phyloP scores from a whole-genome alignment of 2,888 invertebrate genomes.

The Heliconius ismenius region DNA sequence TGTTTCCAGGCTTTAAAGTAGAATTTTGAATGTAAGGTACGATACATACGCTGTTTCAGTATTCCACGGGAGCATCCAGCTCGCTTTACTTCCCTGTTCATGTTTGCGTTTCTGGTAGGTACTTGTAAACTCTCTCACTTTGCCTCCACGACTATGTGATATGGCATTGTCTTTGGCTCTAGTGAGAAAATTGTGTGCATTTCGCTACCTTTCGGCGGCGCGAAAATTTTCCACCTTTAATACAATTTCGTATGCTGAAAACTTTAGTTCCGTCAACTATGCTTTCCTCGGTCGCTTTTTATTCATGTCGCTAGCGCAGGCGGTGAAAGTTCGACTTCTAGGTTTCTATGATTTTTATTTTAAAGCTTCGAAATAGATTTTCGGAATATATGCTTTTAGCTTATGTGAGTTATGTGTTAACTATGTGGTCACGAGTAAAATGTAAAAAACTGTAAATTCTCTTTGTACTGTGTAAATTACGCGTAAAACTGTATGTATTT shows the following conservation, averaged over 20 bases:
- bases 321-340: constrained; percentile 24
- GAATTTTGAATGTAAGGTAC: constrained; percentile 4
- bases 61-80: constrained; percentile 47
- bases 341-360: constrained; percentile 25
- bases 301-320: constrained; percentile 27
- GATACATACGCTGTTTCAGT: constrained; percentile 46
- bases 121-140: constrained; percentile 75
- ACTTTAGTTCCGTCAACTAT: constrained; percentile 37
- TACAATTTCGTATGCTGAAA: constrained; percentile 41
- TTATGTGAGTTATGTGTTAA: neutral
- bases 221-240: constrained; percentile 38
- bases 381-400: neutral
- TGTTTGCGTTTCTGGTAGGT: constrained; percentile 75
- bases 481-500: neutral
- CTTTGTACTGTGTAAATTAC: neutral
- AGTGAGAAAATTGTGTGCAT: constrained; percentile 67
- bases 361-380: constrained; percentile 25
- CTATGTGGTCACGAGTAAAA: neutral
- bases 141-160: constrained; percentile 69
- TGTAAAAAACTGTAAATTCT: neutral
- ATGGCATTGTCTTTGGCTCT: constrained; percentile 70
- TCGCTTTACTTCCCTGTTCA: constrained; percentile 65
- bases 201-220: constrained; percentile 49
- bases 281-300: constrained; percentile 31
- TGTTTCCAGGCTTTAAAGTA: constrained; percentile 18